phyloP scores from a whole-genome alignment of 1,140 invertebrate genomes.

The Brachionus plicatilis region DNA sequence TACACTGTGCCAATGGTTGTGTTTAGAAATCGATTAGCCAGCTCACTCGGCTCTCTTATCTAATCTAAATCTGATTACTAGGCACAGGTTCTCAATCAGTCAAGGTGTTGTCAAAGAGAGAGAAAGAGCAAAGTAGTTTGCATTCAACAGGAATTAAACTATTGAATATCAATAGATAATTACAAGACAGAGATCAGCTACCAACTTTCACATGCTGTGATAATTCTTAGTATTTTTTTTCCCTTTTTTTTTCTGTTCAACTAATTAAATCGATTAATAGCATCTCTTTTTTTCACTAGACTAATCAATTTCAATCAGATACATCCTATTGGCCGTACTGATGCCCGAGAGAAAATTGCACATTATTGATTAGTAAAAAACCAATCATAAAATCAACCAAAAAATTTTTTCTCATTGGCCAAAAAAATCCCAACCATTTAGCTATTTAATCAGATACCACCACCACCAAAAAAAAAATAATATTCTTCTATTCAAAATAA shows the following conservation, averaged over 20 bases:
- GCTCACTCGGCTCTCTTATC: constrained; percentile 1
- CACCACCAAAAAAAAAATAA: too few relatives aligned
- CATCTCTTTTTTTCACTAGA: not conserved
- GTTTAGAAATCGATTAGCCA: not conserved
- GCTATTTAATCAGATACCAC: not conserved
- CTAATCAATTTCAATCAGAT: not conserved
- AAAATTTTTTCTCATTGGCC: not conserved
- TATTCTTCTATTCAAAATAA: not conserved
- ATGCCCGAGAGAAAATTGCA: not conserved
- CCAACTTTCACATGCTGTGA: not conserved
- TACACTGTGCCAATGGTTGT: not conserved
- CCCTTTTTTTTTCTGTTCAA: not conserved
- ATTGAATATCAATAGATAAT: constrained; percentile 28
- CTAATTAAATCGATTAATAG: not conserved
- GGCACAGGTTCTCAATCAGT: not conserved
- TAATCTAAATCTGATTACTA: constrained; percentile 1
- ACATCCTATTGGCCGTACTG: not conserved
- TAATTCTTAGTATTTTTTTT: not conserved
- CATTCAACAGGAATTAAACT: not conserved
- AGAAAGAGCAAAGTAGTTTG: not conserved
- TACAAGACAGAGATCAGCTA: not conserved
- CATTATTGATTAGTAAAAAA: constrained; percentile 6
- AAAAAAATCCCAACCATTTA: not conserved
- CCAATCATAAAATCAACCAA: constrained; percentile 16
- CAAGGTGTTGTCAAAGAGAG: not conserved